Conservation (phyloP, 37 sponge, comb jelly and placozoan genomes). For the Halichondria panicea region DNA sequence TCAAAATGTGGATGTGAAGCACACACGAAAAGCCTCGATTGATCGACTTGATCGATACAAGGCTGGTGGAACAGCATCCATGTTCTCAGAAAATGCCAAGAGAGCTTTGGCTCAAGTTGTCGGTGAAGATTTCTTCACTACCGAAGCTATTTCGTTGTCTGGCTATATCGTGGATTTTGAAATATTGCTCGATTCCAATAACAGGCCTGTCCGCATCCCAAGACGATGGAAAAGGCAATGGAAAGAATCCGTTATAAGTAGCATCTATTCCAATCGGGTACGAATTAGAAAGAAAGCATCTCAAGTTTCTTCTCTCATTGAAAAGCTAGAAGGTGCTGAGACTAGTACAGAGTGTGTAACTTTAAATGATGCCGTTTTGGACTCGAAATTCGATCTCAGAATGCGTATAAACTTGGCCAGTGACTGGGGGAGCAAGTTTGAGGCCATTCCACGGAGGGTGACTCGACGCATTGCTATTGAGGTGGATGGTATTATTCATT, state of each 20-base stretch:
- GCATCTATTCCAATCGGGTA: background rate
- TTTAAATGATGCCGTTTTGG: too few species aligned
- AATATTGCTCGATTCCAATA: slow-evolving; percentile 19
- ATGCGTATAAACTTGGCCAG: slow-evolving; percentile 50
- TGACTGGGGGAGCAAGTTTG: slow-evolving; percentile 23
- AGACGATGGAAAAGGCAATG: background rate
- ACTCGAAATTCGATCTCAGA: too few species aligned
- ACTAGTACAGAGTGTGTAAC: too few species aligned
- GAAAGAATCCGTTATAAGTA: background rate
- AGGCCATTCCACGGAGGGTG: background rate
- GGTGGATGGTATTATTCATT: slow-evolving; percentile 66
- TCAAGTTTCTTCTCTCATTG: too few species aligned
- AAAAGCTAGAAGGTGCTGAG: too few species aligned
- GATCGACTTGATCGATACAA: too few species aligned
- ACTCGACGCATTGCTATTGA: slow-evolving; percentile 40
- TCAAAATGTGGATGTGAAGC: too few species aligned
- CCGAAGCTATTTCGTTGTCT: background rate
- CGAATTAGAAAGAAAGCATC: background rate
- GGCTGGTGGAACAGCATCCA: too few species aligned
- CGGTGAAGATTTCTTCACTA: too few species aligned
- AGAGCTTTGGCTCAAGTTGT: too few species aligned
- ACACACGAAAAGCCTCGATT: too few species aligned
- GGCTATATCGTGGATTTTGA: slow-evolving; percentile 38
- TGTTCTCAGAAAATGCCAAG: too few species aligned
- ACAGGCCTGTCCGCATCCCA: slow-evolving; percentile 25